Evolutionary conservation across 2,888 invertebrate genomes (phyloP).

Genomic region (Malthinus flaveolus): DNA sequence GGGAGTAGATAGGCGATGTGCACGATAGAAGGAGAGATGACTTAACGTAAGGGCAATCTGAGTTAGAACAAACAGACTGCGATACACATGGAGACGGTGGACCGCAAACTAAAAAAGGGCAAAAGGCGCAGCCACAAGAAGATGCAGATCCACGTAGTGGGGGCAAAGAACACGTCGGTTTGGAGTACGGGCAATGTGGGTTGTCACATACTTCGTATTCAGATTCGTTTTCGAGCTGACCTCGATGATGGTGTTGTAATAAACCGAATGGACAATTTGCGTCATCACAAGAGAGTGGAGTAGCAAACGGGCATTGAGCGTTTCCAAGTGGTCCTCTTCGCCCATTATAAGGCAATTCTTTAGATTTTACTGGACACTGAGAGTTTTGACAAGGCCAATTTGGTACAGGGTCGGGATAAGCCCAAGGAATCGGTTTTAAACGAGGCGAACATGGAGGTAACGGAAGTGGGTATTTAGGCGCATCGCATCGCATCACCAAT

Average conservation of each 20-base stretch:
- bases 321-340: slow-evolving; percentile 46
- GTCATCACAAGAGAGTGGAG: slow-evolving; percentile 39
- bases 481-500: slow-evolving; percentile 7
- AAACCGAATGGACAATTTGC: slow-evolving; percentile 35
- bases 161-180: not conserved
- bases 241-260: too few relatives aligned
- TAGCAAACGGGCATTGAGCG: slow-evolving; percentile 44
- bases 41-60: not conserved
- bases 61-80: not conserved
- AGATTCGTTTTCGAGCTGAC: too few relatives aligned
- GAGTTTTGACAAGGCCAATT: slow-evolving; percentile 49
- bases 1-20: too few relatives aligned
- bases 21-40: not conserved
- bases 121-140: not conserved
- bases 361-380: slow-evolving; percentile 45
- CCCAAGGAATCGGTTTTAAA: slow-evolving; percentile 53
- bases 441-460: slow-evolving; percentile 41
- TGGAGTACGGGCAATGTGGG: not conserved
- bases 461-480: slow-evolving; percentile 44
- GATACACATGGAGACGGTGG: not conserved
- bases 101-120: not conserved
- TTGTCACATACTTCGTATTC: too few relatives aligned
- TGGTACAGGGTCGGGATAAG: slow-evolving; percentile 53
- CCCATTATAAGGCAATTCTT: slow-evolving; percentile 37
- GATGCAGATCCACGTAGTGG: not conserved